Evolutionary conservation across 2,113 vertebrate species (phyloP).

Genomic region (Brachirus orientalis): DNA sequence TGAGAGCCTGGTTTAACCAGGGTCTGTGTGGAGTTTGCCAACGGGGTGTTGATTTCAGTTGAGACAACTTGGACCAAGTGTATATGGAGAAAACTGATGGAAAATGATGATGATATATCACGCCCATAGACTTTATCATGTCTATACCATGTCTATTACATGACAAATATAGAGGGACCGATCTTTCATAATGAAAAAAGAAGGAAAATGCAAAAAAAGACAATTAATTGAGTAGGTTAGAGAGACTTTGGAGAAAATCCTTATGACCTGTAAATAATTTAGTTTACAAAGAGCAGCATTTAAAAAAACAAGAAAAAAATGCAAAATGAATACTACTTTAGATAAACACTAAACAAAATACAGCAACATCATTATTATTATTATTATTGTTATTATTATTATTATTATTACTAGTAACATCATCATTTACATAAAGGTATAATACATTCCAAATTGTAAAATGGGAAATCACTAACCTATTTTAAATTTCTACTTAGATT

Average conservation of each 20-base stretch:
- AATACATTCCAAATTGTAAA: constrained; percentile 81
- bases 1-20: constrained; percentile 56
- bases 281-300: constrained; percentile 82
- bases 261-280: constrained; percentile 82
- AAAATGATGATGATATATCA: constrained; percentile 73
- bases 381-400: constrained; percentile 64
- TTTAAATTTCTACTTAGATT: constrained; percentile 84
- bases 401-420: constrained; percentile 69
- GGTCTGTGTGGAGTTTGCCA: constrained; percentile 64
- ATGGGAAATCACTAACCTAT: constrained; percentile 81
- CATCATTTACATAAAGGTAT: constrained; percentile 73
- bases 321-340: constrained; percentile 83
- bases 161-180: constrained; percentile 73
- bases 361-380: constrained; percentile 70
- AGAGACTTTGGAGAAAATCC: constrained; percentile 73
- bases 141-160: constrained; percentile 74
- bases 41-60: constrained; percentile 69
- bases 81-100: constrained; percentile 52
- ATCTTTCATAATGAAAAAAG: constrained; percentile 73
- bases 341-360: constrained; percentile 80
- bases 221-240: constrained; percentile 75
- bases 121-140: constrained; percentile 68
- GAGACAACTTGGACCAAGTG: constrained; percentile 52
- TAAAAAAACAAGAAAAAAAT: constrained; percentile 78
- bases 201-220: constrained; percentile 70